A percentile compares a stretch with the other conserved stretches of the same genome.
Evolutionary conservation across 2,888 invertebrate genomes (phyloP).

Genomic region (Brachypalpus laphriformis): DNA sequence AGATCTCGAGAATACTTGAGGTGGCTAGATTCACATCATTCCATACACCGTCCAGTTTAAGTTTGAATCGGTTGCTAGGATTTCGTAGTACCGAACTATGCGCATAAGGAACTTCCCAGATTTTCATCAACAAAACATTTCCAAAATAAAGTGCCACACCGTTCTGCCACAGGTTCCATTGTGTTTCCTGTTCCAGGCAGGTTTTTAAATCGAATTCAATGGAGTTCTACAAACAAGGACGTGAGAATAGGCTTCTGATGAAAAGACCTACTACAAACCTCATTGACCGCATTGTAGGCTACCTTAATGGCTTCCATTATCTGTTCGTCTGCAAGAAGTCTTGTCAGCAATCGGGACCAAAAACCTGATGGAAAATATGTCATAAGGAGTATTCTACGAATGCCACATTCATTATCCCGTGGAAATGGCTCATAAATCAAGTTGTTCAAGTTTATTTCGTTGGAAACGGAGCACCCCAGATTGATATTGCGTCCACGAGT

Average conservation of each 20-base stretch:
- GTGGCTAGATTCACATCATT: slow-evolving; percentile 90
- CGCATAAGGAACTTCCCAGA: slow-evolving; percentile 90
- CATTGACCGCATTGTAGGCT: slow-evolving; percentile 89
- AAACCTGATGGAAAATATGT: slow-evolving; percentile 99
- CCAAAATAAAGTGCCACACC: slow-evolving; percentile 94
- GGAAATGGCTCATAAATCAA: slow-evolving; percentile 77
- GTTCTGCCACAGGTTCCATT: slow-evolving; percentile 97
- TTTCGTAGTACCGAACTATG: slow-evolving; percentile 84
- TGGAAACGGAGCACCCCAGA: slow-evolving; percentile 80
- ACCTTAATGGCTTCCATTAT: slow-evolving; percentile 90
- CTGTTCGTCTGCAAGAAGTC: slow-evolving; percentile 95
- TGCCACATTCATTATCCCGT: slow-evolving; percentile 76
- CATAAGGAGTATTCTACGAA: slow-evolving; percentile 91
- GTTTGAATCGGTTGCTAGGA: slow-evolving; percentile 85
- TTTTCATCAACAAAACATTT: slow-evolving; percentile 90
- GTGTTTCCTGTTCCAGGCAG: slow-evolving; percentile 83
- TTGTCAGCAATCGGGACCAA: slow-evolving; percentile 96
- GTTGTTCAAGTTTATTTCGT: slow-evolving; percentile 80
- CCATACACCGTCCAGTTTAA: slow-evolving; percentile 94
- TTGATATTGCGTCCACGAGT: slow-evolving; percentile 78
- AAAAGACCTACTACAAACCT: slow-evolving; percentile 82
- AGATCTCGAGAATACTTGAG: slow-evolving; percentile 93
- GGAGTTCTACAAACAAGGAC: slow-evolving; percentile 76
- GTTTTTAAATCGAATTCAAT: slow-evolving; percentile 80
- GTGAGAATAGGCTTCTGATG: background rate